These are phyloP conservation scores for Glossophaga mutica DNA, from an alignment of 2,797 vertebrate species.

Conservation along the genomic window DNA sequence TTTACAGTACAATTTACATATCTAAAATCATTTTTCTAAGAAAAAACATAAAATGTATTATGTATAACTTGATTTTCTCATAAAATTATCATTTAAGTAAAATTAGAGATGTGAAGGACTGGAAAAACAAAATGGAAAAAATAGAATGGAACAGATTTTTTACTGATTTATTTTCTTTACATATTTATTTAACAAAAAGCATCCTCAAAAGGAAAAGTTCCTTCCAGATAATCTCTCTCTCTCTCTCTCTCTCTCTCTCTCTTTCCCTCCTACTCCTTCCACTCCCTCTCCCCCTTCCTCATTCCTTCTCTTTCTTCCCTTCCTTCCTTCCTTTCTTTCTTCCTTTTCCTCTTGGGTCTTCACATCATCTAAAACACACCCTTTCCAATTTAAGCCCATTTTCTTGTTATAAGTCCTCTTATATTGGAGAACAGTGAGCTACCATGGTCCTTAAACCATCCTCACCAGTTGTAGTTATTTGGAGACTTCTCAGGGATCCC, in stretches of 20 bases:
- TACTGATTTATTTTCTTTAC: constrained; percentile 68
- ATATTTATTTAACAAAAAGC: constrained; percentile 70
- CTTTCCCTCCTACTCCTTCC: neutral
- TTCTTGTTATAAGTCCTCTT: neutral
- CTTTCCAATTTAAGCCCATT: neutral
- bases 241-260: neutral
- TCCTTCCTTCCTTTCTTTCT: too few species aligned
- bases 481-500: neutral
- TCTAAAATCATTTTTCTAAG: constrained; percentile 76
- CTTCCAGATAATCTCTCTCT: neutral
- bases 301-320: too few species aligned
- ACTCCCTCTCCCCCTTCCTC: neutral
- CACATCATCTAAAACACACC: neutral
- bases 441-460: neutral
- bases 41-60: constrained; percentile 78
- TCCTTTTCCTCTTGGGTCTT: neutral
- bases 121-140: constrained; percentile 73
- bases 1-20: constrained; percentile 73
- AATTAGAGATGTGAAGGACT: constrained; percentile 74
- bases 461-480: neutral
- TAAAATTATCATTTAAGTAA: constrained; percentile 79
- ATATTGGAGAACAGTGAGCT: neutral
- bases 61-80: constrained; percentile 78
- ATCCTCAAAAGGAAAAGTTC: neutral
- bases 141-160: constrained; percentile 75